phyloP scores from a whole-genome alignment of 2,888 invertebrate species.

The Melanophora roralis region DNA sequence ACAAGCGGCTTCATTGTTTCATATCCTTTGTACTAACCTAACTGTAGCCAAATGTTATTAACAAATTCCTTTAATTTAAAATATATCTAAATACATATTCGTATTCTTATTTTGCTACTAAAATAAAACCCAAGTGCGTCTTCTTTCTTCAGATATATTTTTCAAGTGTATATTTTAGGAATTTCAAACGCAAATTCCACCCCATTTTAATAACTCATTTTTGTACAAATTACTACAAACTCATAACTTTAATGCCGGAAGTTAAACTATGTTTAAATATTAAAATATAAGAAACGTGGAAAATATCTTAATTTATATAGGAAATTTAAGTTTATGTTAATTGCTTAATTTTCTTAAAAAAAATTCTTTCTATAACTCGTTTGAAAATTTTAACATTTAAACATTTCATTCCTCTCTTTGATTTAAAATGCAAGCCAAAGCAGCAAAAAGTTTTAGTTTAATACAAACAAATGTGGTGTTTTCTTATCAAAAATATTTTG shows the following conservation, averaged over 20 bases:
- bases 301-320: conserved; percentile 24
- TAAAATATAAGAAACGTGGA: background rate
- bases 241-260: conserved; percentile 20
- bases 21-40: too few species aligned
- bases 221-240: conserved; percentile 25
- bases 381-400: background rate
- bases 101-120: too few species aligned
- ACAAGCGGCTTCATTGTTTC: too few species aligned
- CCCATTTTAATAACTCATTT: background rate
- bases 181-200: background rate
- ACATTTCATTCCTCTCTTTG: conserved; percentile 19
- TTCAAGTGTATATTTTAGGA: conserved; percentile 7
- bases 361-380: background rate
- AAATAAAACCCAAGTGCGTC: too few species aligned
- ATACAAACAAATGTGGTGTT: background rate
- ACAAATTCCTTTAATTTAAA: too few species aligned
- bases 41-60: too few species aligned
- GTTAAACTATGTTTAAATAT: conserved; percentile 4
- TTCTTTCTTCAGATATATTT: background rate
- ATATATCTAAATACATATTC: too few species aligned
- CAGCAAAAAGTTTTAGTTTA: conserved; percentile 37
- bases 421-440: conserved; percentile 23
- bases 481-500: conserved; percentile 1
- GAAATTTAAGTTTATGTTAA: conserved; percentile 1
- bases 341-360: background rate